Conservation (phyloP, 2,888 invertebrate species). For the Phengaris alcon region DNA sequence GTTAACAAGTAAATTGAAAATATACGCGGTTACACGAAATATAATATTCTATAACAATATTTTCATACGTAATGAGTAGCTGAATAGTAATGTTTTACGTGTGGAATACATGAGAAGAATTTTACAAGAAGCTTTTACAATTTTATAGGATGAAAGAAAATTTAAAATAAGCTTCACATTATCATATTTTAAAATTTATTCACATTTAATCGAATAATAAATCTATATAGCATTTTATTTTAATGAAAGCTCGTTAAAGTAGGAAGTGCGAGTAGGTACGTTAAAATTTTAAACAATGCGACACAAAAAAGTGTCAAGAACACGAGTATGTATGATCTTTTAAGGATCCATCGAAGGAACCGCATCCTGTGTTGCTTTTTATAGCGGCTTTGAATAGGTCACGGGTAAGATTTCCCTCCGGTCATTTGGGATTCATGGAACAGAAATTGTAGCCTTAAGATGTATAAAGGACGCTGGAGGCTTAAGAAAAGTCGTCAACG, state of each 20-base stretch:
- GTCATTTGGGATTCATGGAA: constrained; percentile 79
- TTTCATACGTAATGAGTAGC: constrained; percentile 13
- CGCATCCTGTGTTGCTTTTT: constrained; percentile 48
- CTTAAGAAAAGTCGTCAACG: constrained; percentile 67
- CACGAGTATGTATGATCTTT: constrained; percentile 33
- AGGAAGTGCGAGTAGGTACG: too few relatives aligned
- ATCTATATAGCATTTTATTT: too few relatives aligned
- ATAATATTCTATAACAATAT: constrained; percentile 11
- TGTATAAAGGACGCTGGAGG: constrained; percentile 75
- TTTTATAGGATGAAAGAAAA: not conserved
- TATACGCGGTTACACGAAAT: not conserved
- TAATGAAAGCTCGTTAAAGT: too few relatives aligned
- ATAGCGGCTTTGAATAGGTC: constrained; percentile 70
- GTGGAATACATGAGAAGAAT: not conserved
- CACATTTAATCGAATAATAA: too few relatives aligned
- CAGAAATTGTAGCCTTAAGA: constrained; percentile 75
- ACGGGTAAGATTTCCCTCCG: constrained; percentile 79
- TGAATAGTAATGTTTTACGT: not conserved
- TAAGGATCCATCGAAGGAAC: constrained; percentile 38
- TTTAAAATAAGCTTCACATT: too few relatives aligned
- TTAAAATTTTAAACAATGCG: not conserved
- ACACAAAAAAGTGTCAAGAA: constrained; percentile 35
- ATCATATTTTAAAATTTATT: too few relatives aligned
- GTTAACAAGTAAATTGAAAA: not conserved
- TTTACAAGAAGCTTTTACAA: not conserved